Evolutionary conservation across 2,888 invertebrate species (phyloP), one percentile per base, ranked within the genome.

Genomic region (Lithosia quadra): DNA sequence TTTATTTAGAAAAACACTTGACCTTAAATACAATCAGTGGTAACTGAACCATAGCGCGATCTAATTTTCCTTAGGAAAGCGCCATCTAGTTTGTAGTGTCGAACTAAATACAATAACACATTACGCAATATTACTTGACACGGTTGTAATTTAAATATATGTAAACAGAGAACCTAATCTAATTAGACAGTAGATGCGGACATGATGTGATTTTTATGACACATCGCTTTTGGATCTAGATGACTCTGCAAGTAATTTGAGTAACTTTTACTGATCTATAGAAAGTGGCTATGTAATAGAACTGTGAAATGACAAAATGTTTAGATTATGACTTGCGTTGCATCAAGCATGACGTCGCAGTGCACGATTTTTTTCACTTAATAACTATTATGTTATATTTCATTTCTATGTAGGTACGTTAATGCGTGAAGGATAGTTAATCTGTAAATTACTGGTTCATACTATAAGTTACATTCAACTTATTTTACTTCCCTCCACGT

Each of bases 251-350:
- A 53, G 67, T 78, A 24, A 67, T 78, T 66, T 70, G 49, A 28
- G 58, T 49, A 62, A 73, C 78, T 80, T 79, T 79, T 77, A 72
- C 78, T 68, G 1, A 60, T 28, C 28, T 59, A 64, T 72, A 69
- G 63, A 79, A 79, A 79, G 79, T 73, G 67, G 63, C 63, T 43
- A 61, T 69, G 69, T 74, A 77, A 79, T 71, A 62, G 34, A 34
- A n/a, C n/a, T 61, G 33, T 60, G 60, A 63, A 39, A 63, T 55
- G 65, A 63, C 36, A 67, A 63, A 69, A 65, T 61, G 63, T 67
- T 65, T 71, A 68, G 69, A 72, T 80, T 80, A 78, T 76, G 80
- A 80, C 73, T 77, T 69, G 78, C 71, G 69, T 80, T 78, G 67
- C 78, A 56, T 80, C 75, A 74, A 71, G 53, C 39, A 63, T 74